Percentiles rank a stretch among this genome's conserved stretches.
phyloP scores from a whole-genome alignment of 2,888 invertebrate species.

The Chrysina gloriosa region DNA sequence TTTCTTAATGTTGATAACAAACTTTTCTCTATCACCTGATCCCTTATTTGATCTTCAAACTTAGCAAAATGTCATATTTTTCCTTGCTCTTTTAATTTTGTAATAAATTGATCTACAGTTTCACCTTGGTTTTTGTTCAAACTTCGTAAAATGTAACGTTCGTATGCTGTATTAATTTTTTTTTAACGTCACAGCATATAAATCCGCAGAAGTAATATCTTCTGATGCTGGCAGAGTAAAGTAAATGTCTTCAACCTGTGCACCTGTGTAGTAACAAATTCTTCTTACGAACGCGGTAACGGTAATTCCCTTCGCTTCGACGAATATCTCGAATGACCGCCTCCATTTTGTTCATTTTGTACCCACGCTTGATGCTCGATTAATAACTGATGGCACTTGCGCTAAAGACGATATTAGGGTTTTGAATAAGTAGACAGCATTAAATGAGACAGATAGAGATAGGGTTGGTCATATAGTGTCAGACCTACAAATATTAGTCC shows the following conservation, averaged over 20 bases:
- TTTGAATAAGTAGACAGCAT: too few species aligned
- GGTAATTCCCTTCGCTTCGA: too few species aligned
- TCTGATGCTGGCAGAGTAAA: constrained; percentile 25
- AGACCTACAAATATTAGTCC: too few species aligned
- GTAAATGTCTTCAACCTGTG: constrained; percentile 34
- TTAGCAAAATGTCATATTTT: constrained; percentile 1
- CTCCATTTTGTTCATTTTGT: background rate
- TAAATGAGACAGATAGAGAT: too few species aligned
- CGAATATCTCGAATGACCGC: background rate
- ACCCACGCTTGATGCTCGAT: too few species aligned
- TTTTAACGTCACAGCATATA: constrained; percentile 13
- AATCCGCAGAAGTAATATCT: background rate
- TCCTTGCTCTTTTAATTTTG: constrained; percentile 28
- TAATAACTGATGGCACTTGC: too few species aligned
- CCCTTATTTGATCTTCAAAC: constrained; percentile 24
- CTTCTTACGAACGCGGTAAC: background rate
- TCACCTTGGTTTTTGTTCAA: constrained; percentile 11
- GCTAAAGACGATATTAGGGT: too few species aligned
- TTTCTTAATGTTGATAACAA: background rate
- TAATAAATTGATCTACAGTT: constrained; percentile 31
- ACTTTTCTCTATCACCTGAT: constrained; percentile 28
- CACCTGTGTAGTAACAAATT: too few species aligned
- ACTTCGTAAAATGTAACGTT: constrained; percentile 33
- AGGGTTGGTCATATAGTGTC: too few species aligned
- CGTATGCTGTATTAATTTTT: constrained; percentile 29